Evolutionary conservation across 2,797 vertebrate genomes (phyloP).

Genomic region (Setipinna tenuifilis): DNA sequence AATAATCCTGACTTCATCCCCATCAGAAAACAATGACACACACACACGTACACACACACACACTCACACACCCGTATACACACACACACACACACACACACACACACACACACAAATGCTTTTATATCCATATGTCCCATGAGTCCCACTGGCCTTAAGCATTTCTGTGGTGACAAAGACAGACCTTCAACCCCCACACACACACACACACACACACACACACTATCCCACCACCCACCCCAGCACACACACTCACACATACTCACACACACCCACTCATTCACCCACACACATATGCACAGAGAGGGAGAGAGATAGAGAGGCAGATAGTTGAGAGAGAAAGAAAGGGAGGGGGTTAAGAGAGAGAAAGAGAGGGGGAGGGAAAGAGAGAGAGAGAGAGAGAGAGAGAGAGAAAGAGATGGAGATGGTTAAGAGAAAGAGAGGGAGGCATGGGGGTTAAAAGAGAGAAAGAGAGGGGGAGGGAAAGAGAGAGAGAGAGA

Average conservation of each 20-base stretch:
- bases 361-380: too few relatives aligned
- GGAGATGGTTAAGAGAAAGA: conserved; percentile 11
- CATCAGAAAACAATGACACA: too few relatives aligned
- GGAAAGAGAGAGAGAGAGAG: too few relatives aligned
- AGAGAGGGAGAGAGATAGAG: too few relatives aligned
- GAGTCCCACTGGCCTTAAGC: conserved; percentile 50
- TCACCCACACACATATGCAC: neutral
- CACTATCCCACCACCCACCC: neutral
- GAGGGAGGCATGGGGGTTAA: too few relatives aligned
- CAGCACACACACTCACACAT: too few relatives aligned
- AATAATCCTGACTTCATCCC: too few relatives aligned
- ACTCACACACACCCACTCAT: too few relatives aligned
- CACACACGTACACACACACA: neutral
- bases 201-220: conserved; percentile 6
- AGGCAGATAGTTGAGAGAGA: too few relatives aligned
- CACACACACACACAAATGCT: conserved; percentile 40
- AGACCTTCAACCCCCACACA: neutral
- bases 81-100: neutral
- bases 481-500: neutral
- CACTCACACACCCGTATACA: neutral
- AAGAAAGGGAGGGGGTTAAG: too few relatives aligned
- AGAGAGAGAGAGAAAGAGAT: conserved; percentile 26
- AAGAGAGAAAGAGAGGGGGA: neutral
- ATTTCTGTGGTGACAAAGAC: conserved; percentile 16
- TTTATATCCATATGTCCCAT: conserved; percentile 56